Conservation (phyloP, 37 sponge, comb jelly and placozoan species). For the Haliclona indistincta region DNA sequence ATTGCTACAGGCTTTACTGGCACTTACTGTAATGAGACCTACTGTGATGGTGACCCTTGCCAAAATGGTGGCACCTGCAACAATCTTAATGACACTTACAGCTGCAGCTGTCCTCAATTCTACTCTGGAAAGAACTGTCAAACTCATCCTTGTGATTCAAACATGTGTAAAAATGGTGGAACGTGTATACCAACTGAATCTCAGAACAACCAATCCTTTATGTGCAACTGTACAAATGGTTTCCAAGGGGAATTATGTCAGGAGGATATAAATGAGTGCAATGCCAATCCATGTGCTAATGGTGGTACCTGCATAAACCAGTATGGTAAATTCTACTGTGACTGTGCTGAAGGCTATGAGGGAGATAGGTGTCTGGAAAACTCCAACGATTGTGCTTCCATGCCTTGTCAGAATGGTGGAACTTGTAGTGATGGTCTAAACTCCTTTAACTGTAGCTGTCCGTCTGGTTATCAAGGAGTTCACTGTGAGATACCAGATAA, state of each 20-base stretch:
- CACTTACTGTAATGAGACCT: constrained; percentile 21
- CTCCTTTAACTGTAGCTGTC: constrained; percentile 11
- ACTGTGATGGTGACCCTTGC: constrained; percentile 52
- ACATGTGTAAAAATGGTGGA: constrained; percentile 19
- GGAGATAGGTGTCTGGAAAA: constrained; percentile 33
- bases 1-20: constrained; percentile 48
- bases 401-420: constrained; percentile 41
- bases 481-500: neutral
- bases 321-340: constrained; percentile 6
- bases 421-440: constrained; percentile 17
- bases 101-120: constrained; percentile 39
- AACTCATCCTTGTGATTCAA: constrained; percentile 15
- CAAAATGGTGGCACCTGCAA: constrained; percentile 47
- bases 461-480: neutral
- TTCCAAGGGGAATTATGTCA: constrained; percentile 1
- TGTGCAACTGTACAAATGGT: neutral
- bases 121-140: constrained; percentile 45
- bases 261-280: constrained; percentile 18
- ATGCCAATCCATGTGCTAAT: constrained; percentile 23
- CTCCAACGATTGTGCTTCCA: constrained; percentile 10
- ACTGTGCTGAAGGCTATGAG: constrained; percentile 34
- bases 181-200: constrained; percentile 1
- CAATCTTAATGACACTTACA: constrained; percentile 9
- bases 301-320: constrained; percentile 21
- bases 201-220: neutral